Evolutionary conservation across 2,888 invertebrate species (phyloP), one percentile per base, ranked within the genome.

Genomic region (Himalopsyche anomala): DNA sequence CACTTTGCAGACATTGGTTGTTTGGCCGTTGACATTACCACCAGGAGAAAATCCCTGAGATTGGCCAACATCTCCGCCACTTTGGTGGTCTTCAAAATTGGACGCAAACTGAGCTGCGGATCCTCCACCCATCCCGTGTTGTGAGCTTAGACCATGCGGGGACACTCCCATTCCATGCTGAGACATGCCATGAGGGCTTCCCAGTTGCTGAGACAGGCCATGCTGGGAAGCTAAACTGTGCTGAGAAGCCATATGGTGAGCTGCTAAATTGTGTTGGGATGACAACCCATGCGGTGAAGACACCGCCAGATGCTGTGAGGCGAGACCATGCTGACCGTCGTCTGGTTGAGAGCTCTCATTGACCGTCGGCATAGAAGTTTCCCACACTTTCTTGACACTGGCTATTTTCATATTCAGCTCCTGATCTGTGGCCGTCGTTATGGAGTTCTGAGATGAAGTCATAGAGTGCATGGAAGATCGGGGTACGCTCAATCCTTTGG

Each of bases 331-430:
- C 91, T 91, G 91, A 91, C 95, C 92, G 91, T 94, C 92, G 38
- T 90, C 89, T 89, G 92, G 89, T 90, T 94, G 92, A 81, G 92
- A 91, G 89, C 94, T 94, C 90, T 96, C 95, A 36, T 94, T 94
- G 28, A 95, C 95, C 0, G 95, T 94, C 19, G 95, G 95, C 95
- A 95, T 96, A 5, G 94, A 92, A 88, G 91, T 94, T 90, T 97
- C 97, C 97, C 97, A 97, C 28, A 96, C 96, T 90, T 96, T 97
- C 92, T 98, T 98, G 80, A 98, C 98, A 89, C 98, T 97, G 56
- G 98, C 98, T 89, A 98, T 98, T 93, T 98, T 98, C 92, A 97
- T 95, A 92, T 98, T 98, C 89, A 98, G 94, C 91, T 98, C 98
- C 86, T 87, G 85, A 62, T 98, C 98, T 62, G 97, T 96, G 89